Base-by-base conservation (phyloP, 2,797 vertebrate species). In the Sphenopsis melanotis region DNA sequence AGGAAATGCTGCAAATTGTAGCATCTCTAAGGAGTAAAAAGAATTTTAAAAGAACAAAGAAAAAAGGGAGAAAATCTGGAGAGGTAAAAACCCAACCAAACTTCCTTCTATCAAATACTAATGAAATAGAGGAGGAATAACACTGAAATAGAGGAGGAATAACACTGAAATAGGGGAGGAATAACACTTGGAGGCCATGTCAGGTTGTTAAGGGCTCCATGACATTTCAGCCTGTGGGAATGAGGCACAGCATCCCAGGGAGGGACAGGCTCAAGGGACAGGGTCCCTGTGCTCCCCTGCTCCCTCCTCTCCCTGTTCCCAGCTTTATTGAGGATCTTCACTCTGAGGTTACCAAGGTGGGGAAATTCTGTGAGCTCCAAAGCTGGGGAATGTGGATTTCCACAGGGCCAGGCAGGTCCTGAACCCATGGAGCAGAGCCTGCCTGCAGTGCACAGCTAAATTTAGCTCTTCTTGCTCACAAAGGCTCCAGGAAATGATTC, bases 381-480 rank as follows among this genome's bases (percentile, higher is more conserved):
- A 88, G 74, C 63, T 37, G 57, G 71, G 75, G 56, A 50, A 56
- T 8, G 26, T 32, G 42, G 90, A 16, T 91, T 93, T 88, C 72
- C 83, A 89, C 36, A n/a, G 82, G 52, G 71, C 56, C 63, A 80
- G 42, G 69, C 77, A 60, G 79, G 85, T 74, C 84, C 80, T 68
- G 83, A 95, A 94, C 71, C 90, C 23, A 6, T 39, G 37, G 57
- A 91, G 41, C 84, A 44, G 14, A 77, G 93, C 91, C 80, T 96
- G 93, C 92, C 78, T 96, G 93, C 95, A 96, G 95, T 59, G 29
- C 24, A 60, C 69, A 21, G 55, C 95, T 96, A 96, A 95, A 96
- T 95, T 94, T 89, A 96, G 96, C 70, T 91, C 78, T 46, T 91
- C 74, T 80, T 96, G 92, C 34, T 52, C 96, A 95, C 94, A 93